These are phyloP conservation scores for Rhopalosiphum nymphaeae DNA, from an alignment of 2,888 invertebrate species.

Conservation along the genomic window DNA sequence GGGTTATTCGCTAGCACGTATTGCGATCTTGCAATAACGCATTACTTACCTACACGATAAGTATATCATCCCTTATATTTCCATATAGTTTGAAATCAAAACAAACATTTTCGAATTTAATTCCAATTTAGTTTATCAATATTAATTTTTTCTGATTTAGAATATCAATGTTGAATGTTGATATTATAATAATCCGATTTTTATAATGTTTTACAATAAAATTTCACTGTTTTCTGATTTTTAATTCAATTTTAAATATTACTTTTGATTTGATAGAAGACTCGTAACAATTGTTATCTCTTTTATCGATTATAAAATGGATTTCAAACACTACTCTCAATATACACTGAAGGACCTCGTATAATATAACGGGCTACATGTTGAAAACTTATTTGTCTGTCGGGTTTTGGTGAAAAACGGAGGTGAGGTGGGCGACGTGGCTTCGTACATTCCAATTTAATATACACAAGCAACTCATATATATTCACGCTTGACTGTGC, in stretches of 20 bases:
- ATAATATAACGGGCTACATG: background rate
- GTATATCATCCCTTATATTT: background rate
- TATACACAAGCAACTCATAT: background rate
- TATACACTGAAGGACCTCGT: background rate
- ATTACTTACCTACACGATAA: background rate
- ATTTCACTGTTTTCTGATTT: background rate
- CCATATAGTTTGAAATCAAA: background rate
- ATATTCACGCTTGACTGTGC: background rate
- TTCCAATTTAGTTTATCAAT: background rate
- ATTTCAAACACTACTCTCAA: background rate
- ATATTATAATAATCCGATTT: background rate
- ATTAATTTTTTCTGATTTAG: background rate
- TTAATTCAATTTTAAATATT: background rate
- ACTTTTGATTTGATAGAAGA: background rate
- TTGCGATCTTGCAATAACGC: background rate
- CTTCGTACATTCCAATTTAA: background rate
- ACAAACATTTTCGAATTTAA: background rate
- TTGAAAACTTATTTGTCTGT: background rate
- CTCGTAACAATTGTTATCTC: background rate
- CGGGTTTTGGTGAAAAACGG: background rate
- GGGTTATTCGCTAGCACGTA: background rate
- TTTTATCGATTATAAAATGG: background rate
- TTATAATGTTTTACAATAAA: too few relatives aligned
- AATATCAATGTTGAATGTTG: background rate
- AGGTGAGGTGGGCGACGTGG: background rate